Conservation (phyloP, 2,113 vertebrate genomes). For the Taxidea taxus region DNA sequence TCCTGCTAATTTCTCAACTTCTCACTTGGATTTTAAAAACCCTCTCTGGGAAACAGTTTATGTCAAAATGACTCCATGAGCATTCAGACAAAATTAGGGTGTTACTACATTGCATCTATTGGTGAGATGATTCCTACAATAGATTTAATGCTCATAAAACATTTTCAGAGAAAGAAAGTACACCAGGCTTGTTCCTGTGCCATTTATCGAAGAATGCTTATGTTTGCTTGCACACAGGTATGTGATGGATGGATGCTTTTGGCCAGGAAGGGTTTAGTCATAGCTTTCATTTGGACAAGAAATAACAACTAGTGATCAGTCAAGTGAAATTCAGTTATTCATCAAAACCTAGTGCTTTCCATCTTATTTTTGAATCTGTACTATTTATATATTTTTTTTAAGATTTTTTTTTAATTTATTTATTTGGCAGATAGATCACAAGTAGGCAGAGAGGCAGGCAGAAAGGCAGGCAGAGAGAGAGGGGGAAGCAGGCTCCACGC, state of each 20-base stretch:
- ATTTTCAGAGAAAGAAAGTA: neutral
- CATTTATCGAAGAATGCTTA: neutral
- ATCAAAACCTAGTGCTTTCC: neutral
- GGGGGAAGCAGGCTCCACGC: too few relatives aligned
- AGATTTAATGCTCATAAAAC: neutral
- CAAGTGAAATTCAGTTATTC: conserved; percentile 4
- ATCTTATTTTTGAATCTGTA: neutral
- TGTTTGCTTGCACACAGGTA: neutral
- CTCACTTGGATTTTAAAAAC: neutral
- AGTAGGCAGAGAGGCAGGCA: too few relatives aligned
- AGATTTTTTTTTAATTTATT: too few relatives aligned
- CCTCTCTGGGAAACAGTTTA: neutral
- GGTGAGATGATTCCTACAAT: neutral
- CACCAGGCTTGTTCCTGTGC: neutral
- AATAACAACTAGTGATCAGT: neutral
- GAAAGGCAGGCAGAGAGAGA: too few relatives aligned
- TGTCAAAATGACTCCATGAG: neutral
- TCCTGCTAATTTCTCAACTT: neutral
- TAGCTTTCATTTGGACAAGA: neutral
- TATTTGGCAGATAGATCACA: too few relatives aligned
- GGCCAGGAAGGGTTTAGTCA: neutral
- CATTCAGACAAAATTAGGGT: neutral
- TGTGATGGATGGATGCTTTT: neutral
- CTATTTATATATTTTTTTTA: too few relatives aligned
- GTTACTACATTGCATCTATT: neutral